Evolutionary conservation across 2,888 invertebrate species (phyloP).

Genomic region (Tridacna gigas): DNA sequence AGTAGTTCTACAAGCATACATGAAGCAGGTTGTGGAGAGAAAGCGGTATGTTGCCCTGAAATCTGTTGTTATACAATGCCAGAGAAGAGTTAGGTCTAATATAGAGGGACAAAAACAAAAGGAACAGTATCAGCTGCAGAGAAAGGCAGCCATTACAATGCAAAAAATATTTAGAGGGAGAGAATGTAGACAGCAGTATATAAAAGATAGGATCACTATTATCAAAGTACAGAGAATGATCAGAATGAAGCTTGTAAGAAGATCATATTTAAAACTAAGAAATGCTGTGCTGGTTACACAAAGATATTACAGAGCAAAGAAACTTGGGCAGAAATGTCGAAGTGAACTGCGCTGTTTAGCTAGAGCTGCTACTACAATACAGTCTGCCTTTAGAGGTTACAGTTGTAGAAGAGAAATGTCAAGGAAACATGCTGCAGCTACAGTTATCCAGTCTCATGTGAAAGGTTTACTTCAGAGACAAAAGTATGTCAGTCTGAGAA

Average conservation of each 20-base stretch:
- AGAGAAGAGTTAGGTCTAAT: conserved; percentile 62
- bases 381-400: conserved; percentile 57
- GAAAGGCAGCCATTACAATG: conserved; percentile 66
- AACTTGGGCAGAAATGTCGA: conserved; percentile 1
- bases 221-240: conserved; percentile 56
- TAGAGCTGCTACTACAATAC: conserved; percentile 60
- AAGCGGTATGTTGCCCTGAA: conserved; percentile 43
- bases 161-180: conserved; percentile 69
- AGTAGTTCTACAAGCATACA: conserved; percentile 12
- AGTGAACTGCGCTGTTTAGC: background rate
- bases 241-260: conserved; percentile 44
- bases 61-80: conserved; percentile 54
- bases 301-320: conserved; percentile 36
- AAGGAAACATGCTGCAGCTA: conserved; percentile 45
- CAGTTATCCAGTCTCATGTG: conserved; percentile 61
- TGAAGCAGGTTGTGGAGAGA: conserved; percentile 26
- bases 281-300: conserved; percentile 60
- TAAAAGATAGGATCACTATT: conserved; percentile 53
- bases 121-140: conserved; percentile 31
- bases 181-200: conserved; percentile 50
- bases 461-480: conserved; percentile 34
- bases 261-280: conserved; percentile 31
- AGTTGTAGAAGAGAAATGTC: conserved; percentile 43
- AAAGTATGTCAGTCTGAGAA: conserved; percentile 38
- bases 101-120: conserved; percentile 29